These are phyloP conservation scores for Triplophysa yarkandensis DNA, from an alignment of 2,797 vertebrate genomes.

Conservation along the genomic window DNA sequence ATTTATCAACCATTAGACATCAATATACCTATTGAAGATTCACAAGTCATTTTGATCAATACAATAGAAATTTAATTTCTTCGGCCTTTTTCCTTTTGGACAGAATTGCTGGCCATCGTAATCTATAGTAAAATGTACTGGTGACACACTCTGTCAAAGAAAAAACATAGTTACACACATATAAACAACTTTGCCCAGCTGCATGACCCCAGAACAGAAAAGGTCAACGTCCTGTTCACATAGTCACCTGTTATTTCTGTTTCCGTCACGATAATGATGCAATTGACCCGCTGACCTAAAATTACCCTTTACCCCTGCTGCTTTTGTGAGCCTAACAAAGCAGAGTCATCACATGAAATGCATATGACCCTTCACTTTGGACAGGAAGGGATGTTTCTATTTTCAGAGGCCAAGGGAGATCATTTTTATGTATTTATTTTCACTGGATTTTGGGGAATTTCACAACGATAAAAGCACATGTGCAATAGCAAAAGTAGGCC, in stretches of 20 bases:
- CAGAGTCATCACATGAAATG: slow-evolving; percentile 51
- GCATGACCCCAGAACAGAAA: slow-evolving; percentile 54
- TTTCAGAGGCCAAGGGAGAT: slow-evolving; percentile 13
- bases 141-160: not conserved
- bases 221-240: slow-evolving; percentile 49
- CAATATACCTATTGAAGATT: not conserved
- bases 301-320: slow-evolving; percentile 52
- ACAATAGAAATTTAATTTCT: no score
- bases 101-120: no score
- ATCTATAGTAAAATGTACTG: not conserved
- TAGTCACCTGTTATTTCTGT: slow-evolving; percentile 60
- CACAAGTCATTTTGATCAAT: no score
- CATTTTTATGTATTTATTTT: not conserved
- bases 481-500: no score
- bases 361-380: slow-evolving; percentile 46
- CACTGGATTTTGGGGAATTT: not conserved
- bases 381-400: slow-evolving; percentile 38
- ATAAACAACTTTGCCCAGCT: slow-evolving; percentile 59
- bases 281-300: slow-evolving; percentile 53
- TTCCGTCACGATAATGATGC: slow-evolving; percentile 51
- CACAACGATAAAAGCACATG: not conserved
- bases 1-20: not conserved
- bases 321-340: slow-evolving; percentile 48
- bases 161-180: slow-evolving; percentile 36
- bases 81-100: no score